Evolutionary conservation across 1,140 invertebrate species (phyloP), one percentile per base, ranked within the genome.

Genomic region (Mamestra configurata): DNA sequence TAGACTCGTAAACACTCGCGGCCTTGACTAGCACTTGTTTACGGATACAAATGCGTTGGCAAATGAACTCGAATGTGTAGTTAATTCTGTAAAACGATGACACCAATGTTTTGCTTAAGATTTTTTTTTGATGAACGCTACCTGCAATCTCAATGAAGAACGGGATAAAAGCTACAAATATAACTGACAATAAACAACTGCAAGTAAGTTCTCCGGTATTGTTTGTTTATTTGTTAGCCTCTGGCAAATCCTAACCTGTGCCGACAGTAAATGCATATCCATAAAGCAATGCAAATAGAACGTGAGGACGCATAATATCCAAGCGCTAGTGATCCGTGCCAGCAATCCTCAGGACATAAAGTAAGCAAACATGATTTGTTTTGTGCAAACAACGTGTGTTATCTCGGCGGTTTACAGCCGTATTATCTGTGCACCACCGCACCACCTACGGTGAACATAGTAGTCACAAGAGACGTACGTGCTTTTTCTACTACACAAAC

Each of bases 341-440:
- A 85, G 81, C 85, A 82, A 89, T 88, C 83, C 82, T 84, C 82
- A 85, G 86, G 84, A 86, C 89, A 89, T 86, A 88, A 89, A 90
- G 66, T 87, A 88, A 85, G 86, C 87, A 92, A 93, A 93, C 88
- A 92, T 82, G 83, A 92, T 93, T 92, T 93, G 90, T 92, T 91
- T 85, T 80, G 81, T 86, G 84, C 92, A 94, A 93, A 94, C 88
- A 92, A 75, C 85, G 88, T 88, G 84, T 76, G 83, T 88, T 90
- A 89, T 91, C 86, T 88, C 76, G 81, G 79, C 83, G 86, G 83
- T 88, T 88, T 81, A 84, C 83, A 78, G 81, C 68, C 79, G 77
- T 87, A 72, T 89, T 90, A 89, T 89, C 88, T 85, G 83, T 82
- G 81, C 82, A 59, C 81, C 79, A 71, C 37, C 49, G 61, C 86